Evolutionary conservation across 92 coral and sea anemone genomes (phyloP).

Genomic region (Nematostella vectensis): DNA sequence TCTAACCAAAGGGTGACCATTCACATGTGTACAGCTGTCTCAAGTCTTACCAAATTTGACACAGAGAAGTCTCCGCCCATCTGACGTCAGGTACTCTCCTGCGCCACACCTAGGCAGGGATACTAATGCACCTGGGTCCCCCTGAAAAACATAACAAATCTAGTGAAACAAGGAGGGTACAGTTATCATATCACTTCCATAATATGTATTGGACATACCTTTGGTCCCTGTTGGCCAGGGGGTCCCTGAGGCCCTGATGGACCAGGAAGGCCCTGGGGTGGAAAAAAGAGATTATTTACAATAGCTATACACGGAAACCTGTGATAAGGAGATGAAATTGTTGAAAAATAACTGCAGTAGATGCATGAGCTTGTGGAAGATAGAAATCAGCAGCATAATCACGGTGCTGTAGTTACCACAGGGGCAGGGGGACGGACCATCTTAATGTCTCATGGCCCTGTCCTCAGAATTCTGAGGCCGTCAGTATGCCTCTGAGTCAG

Average conservation of each 20-base stretch:
- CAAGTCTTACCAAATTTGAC: conserved; percentile 66
- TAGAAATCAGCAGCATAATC: too few relatives aligned
- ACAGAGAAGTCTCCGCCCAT: conserved; percentile 65
- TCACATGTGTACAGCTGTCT: too few relatives aligned
- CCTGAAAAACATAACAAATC: conserved; percentile 26
- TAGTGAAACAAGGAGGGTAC: background rate
- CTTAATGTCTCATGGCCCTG: too few relatives aligned
- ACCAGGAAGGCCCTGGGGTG: conserved; percentile 21
- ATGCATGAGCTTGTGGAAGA: too few relatives aligned
- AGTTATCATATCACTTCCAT: background rate
- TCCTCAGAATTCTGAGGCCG: too few relatives aligned
- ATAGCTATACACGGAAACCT: too few relatives aligned
- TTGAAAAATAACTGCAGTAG: too few relatives aligned
- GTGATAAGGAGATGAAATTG: too few relatives aligned
- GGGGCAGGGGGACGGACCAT: too few relatives aligned
- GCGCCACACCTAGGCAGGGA: conserved; percentile 64
- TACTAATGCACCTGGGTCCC: conserved; percentile 48
- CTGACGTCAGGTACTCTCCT: conserved; percentile 84
- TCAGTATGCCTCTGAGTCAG: too few relatives aligned
- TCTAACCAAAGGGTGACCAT: too few relatives aligned
- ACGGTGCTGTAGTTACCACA: too few relatives aligned
- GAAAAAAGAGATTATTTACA: conserved; percentile 17
- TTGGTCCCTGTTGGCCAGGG: conserved; percentile 14
- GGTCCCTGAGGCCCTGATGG: conserved; percentile 61
- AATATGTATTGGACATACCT: background rate